Percentiles rank a stretch among this genome's conserved stretches.
These are phyloP conservation scores for Tetramorium alpestre DNA, from an alignment of 1,140 invertebrate genomes.

Conservation along the genomic window DNA sequence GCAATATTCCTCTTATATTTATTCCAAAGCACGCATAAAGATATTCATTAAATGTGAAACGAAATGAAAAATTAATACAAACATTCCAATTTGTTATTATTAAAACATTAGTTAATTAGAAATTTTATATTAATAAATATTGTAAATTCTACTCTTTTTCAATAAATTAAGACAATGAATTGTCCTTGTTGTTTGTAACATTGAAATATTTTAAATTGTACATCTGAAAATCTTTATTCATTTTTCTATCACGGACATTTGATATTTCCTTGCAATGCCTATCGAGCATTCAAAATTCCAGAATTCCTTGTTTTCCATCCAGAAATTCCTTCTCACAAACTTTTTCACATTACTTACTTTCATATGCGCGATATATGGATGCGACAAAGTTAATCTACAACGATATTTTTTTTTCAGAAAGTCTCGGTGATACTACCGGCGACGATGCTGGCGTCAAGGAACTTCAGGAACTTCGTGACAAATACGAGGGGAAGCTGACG, in stretches of 20 bases:
- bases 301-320: neutral
- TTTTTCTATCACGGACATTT: neutral
- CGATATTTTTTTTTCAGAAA: constrained; percentile 69
- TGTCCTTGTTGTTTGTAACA: neutral
- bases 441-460: constrained; percentile 78
- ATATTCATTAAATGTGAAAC: neutral
- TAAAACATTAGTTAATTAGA: neutral
- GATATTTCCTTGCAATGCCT: neutral
- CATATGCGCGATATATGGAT: neutral
- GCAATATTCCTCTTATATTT: neutral
- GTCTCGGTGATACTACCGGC: constrained; percentile 60
- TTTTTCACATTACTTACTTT: neutral
- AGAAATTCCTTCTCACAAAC: neutral
- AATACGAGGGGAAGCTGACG: constrained; percentile 83
- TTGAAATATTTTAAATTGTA: neutral
- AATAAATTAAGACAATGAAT: neutral
- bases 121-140: neutral
- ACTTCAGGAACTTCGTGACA: constrained; percentile 81
- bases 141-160: neutral
- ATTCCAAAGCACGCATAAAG: neutral
- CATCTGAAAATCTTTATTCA: neutral
- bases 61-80: neutral
- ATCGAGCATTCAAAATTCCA: neutral
- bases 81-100: neutral
- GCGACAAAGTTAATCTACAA: neutral